These are phyloP conservation scores for Coleophora deauratella DNA, from an alignment of 2,888 invertebrate genomes.

Conservation along the genomic window DNA sequence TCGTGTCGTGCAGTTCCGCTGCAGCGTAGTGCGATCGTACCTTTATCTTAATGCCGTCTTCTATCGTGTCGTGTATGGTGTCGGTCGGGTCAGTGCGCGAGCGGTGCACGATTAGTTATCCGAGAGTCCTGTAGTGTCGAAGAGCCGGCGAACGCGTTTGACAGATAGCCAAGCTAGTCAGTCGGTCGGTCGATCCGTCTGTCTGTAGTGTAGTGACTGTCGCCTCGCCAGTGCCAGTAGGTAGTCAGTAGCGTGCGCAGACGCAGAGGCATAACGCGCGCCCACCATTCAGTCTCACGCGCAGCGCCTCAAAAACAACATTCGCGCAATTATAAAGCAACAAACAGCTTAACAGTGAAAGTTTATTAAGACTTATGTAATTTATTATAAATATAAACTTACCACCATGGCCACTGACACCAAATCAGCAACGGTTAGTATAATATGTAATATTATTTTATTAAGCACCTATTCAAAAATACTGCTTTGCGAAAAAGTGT, in stretches of 20 bases:
- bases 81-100: no score
- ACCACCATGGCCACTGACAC: conserved; percentile 23
- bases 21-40: no score
- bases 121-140: no score
- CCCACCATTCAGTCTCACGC: conserved; percentile 31
- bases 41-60: no score
- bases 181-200: no score
- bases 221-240: no score
- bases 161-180: no score
- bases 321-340: conserved; percentile 6
- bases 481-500: conserved; percentile 8
- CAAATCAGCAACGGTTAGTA: conserved; percentile 38
- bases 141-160: no score
- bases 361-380: conserved; percentile 14
- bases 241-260: conserved; percentile 28
- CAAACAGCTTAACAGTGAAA: conserved; percentile 16
- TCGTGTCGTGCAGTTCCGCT: no score
- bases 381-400: conserved; percentile 10
- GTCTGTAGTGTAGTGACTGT: not conserved
- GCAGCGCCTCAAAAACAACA: conserved; percentile 15
- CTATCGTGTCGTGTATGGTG: no score
- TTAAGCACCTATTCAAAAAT: conserved; percentile 9
- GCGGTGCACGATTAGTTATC: no score
- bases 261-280: conserved; percentile 34
- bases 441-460: conserved; percentile 2